A percentile compares a stretch with the other conserved stretches of the same genome.
Evolutionary conservation across 2,888 invertebrate species (phyloP).

Genomic region (Napeogenes sylphis): DNA sequence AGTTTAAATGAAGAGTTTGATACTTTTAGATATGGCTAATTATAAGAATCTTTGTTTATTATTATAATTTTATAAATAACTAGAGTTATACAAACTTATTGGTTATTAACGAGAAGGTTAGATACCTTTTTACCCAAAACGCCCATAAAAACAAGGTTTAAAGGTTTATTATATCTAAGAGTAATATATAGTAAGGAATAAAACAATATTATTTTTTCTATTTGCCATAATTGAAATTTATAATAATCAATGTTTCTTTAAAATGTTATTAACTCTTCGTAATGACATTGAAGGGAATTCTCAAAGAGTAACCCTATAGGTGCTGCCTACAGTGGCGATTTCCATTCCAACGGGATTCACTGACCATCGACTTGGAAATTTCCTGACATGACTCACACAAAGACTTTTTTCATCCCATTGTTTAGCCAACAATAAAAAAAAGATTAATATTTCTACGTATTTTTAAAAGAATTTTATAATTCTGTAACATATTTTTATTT

Average conservation of each 20-base stretch:
- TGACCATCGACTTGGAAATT: constrained; percentile 32
- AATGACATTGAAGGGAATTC: constrained; percentile 24
- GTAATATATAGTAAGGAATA: too few species aligned
- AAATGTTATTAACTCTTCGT: constrained; percentile 11
- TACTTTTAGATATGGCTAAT: constrained; percentile 33
- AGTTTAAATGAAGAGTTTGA: constrained; percentile 30
- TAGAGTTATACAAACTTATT: too few species aligned
- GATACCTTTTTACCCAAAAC: too few species aligned
- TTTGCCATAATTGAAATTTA: too few species aligned
- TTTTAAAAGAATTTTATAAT: background rate
- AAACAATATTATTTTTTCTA: too few species aligned
- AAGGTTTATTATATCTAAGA: too few species aligned
- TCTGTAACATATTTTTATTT: background rate
- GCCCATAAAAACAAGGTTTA: too few species aligned
- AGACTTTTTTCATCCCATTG: background rate
- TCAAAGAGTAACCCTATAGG: constrained; percentile 59
- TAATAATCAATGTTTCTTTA: background rate
- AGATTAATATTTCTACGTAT: background rate
- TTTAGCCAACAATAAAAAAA: background rate
- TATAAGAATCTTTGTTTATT: background rate
- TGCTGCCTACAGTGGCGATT: constrained; percentile 57
- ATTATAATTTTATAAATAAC: background rate
- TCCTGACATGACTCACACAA: constrained; percentile 28
- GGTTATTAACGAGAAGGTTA: too few species aligned
- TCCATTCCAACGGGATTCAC: constrained; percentile 34